A percentile compares a stretch with the other conserved stretches of the same genome.
Conservation (phyloP, 2,888 invertebrate species). For the Chrysolina haemoptera region DNA sequence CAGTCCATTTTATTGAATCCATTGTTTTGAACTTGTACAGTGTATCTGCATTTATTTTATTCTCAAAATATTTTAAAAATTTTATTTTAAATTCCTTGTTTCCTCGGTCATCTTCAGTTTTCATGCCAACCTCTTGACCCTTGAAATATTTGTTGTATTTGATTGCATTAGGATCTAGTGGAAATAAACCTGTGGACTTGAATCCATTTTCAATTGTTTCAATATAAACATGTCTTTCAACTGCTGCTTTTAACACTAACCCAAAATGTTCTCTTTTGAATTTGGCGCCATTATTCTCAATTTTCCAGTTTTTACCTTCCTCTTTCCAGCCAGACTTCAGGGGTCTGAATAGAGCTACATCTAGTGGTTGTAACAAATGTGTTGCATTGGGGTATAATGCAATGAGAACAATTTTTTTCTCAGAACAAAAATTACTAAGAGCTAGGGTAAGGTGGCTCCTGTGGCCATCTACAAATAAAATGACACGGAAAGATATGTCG, state of each 20-base stretch:
- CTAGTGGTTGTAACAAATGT: conserved; percentile 27
- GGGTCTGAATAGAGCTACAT: conserved; percentile 26
- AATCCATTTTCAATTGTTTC: conserved; percentile 33
- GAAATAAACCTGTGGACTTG: conserved; percentile 20
- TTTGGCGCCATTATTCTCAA: conserved; percentile 28
- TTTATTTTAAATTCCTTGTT: conserved; percentile 15
- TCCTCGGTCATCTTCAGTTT: conserved; percentile 22
- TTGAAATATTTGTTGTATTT: conserved; percentile 29
- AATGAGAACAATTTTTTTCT: conserved; percentile 23
- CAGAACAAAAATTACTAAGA: conserved; percentile 26
- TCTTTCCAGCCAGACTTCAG: conserved; percentile 29
- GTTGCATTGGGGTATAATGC: conserved; percentile 29
- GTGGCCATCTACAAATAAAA: conserved; percentile 27
- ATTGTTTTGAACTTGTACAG: conserved; percentile 27
- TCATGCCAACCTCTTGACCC: conserved; percentile 21
- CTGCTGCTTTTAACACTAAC: conserved; percentile 20
- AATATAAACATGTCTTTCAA: conserved; percentile 36
- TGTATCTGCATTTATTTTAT: conserved; percentile 19
- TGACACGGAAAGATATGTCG: conserved; percentile 14
- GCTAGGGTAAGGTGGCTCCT: conserved; percentile 17
- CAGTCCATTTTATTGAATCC: conserved; percentile 25
- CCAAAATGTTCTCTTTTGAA: conserved; percentile 32
- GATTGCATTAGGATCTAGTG: conserved; percentile 21
- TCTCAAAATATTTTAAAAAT: conserved; percentile 21
- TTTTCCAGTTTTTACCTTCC: conserved; percentile 24